Conservation (phyloP, 1,140 invertebrate genomes). For the Globodera ellingtonae region DNA sequence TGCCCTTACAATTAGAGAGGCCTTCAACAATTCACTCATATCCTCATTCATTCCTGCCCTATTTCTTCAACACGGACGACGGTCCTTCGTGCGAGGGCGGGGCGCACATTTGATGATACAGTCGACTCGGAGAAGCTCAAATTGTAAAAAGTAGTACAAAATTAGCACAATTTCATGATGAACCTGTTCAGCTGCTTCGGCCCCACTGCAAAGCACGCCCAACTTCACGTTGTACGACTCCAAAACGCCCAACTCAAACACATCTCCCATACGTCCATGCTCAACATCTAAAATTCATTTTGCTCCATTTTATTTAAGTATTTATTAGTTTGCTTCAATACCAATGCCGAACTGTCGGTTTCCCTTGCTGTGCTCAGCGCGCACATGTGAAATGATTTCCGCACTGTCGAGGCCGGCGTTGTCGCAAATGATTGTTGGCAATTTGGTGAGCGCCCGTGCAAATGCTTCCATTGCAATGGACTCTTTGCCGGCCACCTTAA, state of each 20-base stretch:
- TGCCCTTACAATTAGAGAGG: neutral
- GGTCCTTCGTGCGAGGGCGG: constrained; percentile 81
- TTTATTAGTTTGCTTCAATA: constrained; percentile 64
- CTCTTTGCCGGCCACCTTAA: constrained; percentile 82
- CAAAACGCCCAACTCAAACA: constrained; percentile 85
- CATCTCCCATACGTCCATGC: constrained; percentile 71
- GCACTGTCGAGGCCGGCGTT: constrained; percentile 98
- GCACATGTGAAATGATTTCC: constrained; percentile 83
- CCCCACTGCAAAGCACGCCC: constrained; percentile 87
- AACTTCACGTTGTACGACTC: constrained; percentile 95
- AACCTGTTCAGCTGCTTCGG: constrained; percentile 86
- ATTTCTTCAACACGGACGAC: constrained; percentile 67
- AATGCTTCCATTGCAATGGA: constrained; percentile 95
- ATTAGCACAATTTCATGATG: constrained; percentile 1
- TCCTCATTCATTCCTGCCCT: neutral
- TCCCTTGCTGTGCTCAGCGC: constrained; percentile 83
- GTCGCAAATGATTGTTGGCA: constrained; percentile 94
- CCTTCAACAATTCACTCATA: neutral
- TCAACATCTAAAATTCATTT: constrained; percentile 66
- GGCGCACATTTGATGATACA: constrained; percentile 94
- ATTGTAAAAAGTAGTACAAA: neutral
- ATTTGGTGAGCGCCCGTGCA: constrained; percentile 80
- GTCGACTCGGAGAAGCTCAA: constrained; percentile 95
- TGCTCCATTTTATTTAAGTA: neutral
- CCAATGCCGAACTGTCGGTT: constrained; percentile 80